Conservation (phyloP, 1,140 invertebrate genomes). For the Ditylenchus dipsaci region DNA sequence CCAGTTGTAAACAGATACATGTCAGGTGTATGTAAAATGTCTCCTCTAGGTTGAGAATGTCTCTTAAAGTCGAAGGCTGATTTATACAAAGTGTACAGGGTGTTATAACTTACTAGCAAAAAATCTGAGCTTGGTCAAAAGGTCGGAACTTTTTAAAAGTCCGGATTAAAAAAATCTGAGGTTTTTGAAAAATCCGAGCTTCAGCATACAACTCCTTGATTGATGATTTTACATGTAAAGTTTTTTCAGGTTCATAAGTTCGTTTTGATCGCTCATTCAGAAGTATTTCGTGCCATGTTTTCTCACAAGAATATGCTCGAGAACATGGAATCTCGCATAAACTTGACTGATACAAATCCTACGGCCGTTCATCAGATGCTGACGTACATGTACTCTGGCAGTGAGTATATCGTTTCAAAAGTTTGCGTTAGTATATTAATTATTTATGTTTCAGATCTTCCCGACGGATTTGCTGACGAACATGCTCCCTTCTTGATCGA, state of each 20-base stretch:
- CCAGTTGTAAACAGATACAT: too few species aligned
- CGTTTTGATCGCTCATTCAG: slow-evolving; percentile 51
- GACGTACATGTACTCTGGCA: slow-evolving; percentile 51
- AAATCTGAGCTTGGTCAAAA: too few species aligned
- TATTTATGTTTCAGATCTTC: slow-evolving; percentile 16
- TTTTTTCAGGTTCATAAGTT: slow-evolving; percentile 47
- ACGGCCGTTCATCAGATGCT: slow-evolving; percentile 51
- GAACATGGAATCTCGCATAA: slow-evolving; percentile 33
- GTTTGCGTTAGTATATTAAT: background rate
- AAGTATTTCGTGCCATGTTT: slow-evolving; percentile 57
- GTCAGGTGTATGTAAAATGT: too few species aligned
- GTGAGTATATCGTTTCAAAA: background rate
- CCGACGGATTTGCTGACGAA: slow-evolving; percentile 40
- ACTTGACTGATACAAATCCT: slow-evolving; percentile 38
- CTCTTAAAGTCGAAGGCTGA: too few species aligned
- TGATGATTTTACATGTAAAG: too few species aligned
- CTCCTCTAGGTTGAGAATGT: too few species aligned
- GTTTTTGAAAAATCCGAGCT: too few species aligned
- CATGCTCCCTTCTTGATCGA: slow-evolving; percentile 48
- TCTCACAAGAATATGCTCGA: slow-evolving; percentile 45
- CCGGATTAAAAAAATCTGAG: too few species aligned
- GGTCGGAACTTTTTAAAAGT: too few species aligned
- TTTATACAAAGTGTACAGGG: too few species aligned
- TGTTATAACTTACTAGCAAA: too few species aligned
- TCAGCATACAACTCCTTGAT: too few species aligned